phyloP scores from a whole-genome alignment of 2,797 vertebrate genomes.

The Platyrinchus mystaceus region DNA sequence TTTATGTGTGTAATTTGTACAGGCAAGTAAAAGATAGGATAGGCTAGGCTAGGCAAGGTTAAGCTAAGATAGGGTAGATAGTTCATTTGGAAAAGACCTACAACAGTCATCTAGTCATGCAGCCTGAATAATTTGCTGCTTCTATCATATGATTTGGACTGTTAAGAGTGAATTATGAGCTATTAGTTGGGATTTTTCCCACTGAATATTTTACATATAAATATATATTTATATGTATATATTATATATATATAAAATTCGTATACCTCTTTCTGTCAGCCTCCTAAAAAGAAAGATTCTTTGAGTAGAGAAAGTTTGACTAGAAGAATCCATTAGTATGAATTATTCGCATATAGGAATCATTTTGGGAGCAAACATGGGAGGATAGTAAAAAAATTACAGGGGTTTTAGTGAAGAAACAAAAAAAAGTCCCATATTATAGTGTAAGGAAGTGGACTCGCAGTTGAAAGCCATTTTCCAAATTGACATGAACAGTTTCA shows the following conservation, averaged over 20 bases:
- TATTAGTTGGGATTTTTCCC: accelerated
- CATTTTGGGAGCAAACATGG: neutral
- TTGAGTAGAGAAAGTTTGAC: neutral
- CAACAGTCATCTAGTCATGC: neutral
- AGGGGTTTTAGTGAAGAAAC: accelerated
- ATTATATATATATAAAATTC: neutral
- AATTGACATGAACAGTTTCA: neutral
- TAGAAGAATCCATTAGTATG: neutral
- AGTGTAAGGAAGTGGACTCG: neutral
- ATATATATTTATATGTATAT: neutral
- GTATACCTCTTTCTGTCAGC: neutral
- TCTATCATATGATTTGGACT: neutral
- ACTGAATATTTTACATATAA: neutral
- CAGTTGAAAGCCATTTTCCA: neutral
- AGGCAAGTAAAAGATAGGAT: neutral
- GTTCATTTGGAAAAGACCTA: neutral
- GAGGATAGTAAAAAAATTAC: neutral
- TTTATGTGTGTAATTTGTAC: neutral
- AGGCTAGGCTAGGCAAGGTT: neutral
- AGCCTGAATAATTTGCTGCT: neutral
- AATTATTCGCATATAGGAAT: neutral
- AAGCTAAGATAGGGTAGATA: neutral
- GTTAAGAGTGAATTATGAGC: neutral
- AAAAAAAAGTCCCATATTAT: no score
- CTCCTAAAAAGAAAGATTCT: neutral